Evolutionary conservation across 2,888 invertebrate genomes (phyloP).

Genomic region (Camponotus fellah): DNA sequence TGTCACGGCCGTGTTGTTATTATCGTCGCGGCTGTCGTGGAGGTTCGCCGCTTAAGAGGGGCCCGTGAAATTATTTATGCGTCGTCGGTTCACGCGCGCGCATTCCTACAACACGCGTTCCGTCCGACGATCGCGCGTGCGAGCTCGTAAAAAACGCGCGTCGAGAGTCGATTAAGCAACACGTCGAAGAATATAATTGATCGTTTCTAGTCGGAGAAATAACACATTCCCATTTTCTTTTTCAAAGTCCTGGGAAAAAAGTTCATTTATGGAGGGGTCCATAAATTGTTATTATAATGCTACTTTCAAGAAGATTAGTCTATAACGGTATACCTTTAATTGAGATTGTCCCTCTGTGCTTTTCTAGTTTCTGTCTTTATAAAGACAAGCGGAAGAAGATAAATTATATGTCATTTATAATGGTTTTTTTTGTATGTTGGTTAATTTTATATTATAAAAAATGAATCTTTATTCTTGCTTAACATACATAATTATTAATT

Average conservation of each 20-base stretch:
- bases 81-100: constrained; percentile 19
- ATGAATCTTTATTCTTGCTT: not conserved
- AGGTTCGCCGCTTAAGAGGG: constrained; percentile 25
- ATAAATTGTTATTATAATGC: not conserved
- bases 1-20: constrained; percentile 35
- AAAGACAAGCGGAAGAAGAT: not conserved
- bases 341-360: not conserved
- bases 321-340: not conserved
- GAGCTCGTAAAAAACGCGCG: not conserved
- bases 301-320: not conserved
- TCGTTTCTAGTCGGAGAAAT: constrained; percentile 8
- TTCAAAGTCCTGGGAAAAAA: not conserved
- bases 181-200: not conserved
- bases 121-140: not conserved
- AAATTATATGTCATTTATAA: not conserved
- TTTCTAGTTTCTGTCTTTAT: not conserved
- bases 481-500: not conserved
- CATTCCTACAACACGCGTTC: not conserved
- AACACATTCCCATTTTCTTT: not conserved
- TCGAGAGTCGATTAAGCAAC: not conserved
- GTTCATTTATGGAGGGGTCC: not conserved
- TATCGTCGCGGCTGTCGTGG: constrained; percentile 39
- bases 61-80: constrained; percentile 56
- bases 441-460: not conserved
- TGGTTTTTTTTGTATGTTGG: not conserved